phyloP scores from a whole-genome alignment of 1,140 invertebrate species.

The Drosophila persimilis region DNA sequence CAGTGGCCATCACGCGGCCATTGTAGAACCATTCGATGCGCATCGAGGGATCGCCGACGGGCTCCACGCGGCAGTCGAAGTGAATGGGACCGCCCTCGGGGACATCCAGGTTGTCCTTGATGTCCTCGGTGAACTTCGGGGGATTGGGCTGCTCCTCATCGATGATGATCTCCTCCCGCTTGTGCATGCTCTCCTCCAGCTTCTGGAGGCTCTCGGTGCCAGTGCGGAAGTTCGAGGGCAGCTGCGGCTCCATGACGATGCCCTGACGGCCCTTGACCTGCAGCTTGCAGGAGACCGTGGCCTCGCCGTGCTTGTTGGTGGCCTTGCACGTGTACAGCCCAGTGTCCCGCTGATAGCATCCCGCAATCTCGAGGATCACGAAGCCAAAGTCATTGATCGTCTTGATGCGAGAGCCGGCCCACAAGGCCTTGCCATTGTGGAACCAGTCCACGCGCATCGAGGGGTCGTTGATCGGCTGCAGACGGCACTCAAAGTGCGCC shows the following conservation, averaged over 20 bases:
- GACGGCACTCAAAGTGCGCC: slow-evolving; percentile 95
- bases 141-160: slow-evolving; percentile 94
- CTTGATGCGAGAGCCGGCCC: slow-evolving; percentile 93
- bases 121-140: slow-evolving; percentile 92
- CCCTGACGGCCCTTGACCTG: slow-evolving; percentile 93
- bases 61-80: slow-evolving; percentile 95
- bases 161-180: slow-evolving; percentile 90
- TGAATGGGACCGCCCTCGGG: slow-evolving; percentile 94
- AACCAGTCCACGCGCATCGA: slow-evolving; percentile 98
- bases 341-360: slow-evolving; percentile 93
- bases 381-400: slow-evolving; percentile 97
- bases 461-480: slow-evolving; percentile 95
- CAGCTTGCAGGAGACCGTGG: slow-evolving; percentile 92
- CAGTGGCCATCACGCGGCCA: slow-evolving; percentile 93
- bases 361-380: slow-evolving; percentile 95
- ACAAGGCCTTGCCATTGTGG: slow-evolving; percentile 96
- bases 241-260: slow-evolving; percentile 94
- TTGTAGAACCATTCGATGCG: slow-evolving; percentile 97
- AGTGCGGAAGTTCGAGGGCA: slow-evolving; percentile 92
- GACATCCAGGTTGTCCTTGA: slow-evolving; percentile 92
- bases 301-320: slow-evolving; percentile 94
- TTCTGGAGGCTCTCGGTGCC: slow-evolving; percentile 95
- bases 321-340: slow-evolving; percentile 96
- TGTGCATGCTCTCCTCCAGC: slow-evolving; percentile 94
- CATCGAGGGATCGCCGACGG: slow-evolving; percentile 93